phyloP scores from a whole-genome alignment of 2,113 vertebrate genomes.

The Amphiprion percula region DNA sequence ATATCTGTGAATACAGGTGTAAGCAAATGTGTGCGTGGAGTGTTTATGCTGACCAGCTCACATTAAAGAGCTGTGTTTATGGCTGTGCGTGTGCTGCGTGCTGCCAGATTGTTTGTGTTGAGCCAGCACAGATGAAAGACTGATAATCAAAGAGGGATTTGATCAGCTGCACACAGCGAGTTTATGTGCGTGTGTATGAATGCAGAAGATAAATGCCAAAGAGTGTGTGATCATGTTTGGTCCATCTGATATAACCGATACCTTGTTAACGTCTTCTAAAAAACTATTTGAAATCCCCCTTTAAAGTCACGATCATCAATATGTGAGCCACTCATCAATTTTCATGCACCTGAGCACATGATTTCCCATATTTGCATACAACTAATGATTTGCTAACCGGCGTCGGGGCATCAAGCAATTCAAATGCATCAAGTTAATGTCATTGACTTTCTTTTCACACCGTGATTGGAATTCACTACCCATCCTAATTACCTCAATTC shows the following conservation, averaged over 20 bases:
- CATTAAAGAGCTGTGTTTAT: slow-evolving; percentile 37
- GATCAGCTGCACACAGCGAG: slow-evolving; percentile 63
- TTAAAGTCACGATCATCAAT: slow-evolving; percentile 22
- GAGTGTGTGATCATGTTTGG: neutral
- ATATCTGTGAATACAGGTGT: slow-evolving; percentile 30
- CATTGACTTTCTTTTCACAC: slow-evolving; percentile 55
- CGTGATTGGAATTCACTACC: slow-evolving; percentile 55
- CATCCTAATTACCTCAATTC: slow-evolving; percentile 53
- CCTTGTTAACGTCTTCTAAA: neutral
- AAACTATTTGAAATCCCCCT: slow-evolving; percentile 17
- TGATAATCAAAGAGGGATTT: slow-evolving; percentile 78
- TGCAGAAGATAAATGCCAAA: slow-evolving; percentile 1
- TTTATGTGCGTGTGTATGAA: neutral
- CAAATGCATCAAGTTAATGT: slow-evolving; percentile 46
- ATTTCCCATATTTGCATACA: slow-evolving; percentile 53
- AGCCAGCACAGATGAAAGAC: slow-evolving; percentile 72
- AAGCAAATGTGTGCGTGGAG: slow-evolving; percentile 19
- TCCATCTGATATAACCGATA: slow-evolving; percentile 10
- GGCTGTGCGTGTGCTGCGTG: slow-evolving; percentile 28
- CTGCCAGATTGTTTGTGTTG: slow-evolving; percentile 59
- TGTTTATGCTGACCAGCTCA: slow-evolving; percentile 39
- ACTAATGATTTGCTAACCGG: slow-evolving; percentile 57
- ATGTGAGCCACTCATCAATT: slow-evolving; percentile 26
- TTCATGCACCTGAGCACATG: slow-evolving; percentile 37
- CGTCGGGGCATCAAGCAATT: slow-evolving; percentile 12